Conservation (phyloP, 64 coral and sea anemone genomes). For the Pachyseris speciosa region DNA sequence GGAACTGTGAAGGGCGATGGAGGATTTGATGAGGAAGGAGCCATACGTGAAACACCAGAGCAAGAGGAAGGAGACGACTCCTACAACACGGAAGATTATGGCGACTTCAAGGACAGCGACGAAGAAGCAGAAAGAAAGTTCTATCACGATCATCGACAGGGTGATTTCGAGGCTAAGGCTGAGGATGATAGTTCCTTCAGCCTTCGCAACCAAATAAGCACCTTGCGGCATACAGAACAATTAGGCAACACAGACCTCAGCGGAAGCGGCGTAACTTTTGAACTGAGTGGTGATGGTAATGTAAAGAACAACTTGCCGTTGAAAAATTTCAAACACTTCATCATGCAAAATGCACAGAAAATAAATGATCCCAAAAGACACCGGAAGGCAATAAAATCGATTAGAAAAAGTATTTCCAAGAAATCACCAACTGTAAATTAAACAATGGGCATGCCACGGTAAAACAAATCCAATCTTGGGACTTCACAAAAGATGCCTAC, state of each 20-base stretch:
- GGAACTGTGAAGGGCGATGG: slow-evolving; percentile 46
- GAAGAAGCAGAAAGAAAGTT: slow-evolving; percentile 72
- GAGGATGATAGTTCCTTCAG: neutral
- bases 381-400: neutral
- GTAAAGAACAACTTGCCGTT: neutral
- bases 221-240: neutral
- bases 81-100: slow-evolving; percentile 76
- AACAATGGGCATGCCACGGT: neutral
- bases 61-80: slow-evolving; percentile 12
- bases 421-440: neutral
- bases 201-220: slow-evolving; percentile 12
- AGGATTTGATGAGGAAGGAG: slow-evolving; percentile 57
- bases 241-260: neutral
- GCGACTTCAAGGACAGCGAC: slow-evolving; percentile 91
- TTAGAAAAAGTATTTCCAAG: neutral
- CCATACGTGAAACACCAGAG: slow-evolving; percentile 32
- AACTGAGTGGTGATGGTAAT: neutral
- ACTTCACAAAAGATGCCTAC: neutral
- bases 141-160: slow-evolving; percentile 26
- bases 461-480: neutral
- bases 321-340: neutral
- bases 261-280: neutral
- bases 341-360: neutral
- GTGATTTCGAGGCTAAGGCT: slow-evolving; percentile 5
- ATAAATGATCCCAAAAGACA: neutral